Percentiles rank a stretch among this genome's conserved stretches.
Evolutionary conservation across 2,888 invertebrate genomes (phyloP).

Genomic region (Aporophyla nigra): DNA sequence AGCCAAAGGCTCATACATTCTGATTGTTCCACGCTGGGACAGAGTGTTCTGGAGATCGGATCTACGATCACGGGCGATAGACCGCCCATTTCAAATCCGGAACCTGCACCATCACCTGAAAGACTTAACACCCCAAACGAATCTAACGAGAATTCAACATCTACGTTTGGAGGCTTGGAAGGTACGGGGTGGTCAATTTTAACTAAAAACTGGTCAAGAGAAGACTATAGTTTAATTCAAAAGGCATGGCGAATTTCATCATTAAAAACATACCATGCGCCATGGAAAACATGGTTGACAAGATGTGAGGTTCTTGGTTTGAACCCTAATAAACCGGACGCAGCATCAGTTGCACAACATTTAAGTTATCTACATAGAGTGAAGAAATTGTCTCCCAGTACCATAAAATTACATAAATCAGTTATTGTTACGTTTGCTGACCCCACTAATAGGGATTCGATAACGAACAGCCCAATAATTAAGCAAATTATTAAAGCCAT

Average conservation of each 20-base stretch:
- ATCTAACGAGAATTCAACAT: background rate
- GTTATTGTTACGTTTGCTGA: slow-evolving; percentile 4
- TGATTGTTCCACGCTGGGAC: no score
- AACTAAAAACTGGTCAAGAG: background rate
- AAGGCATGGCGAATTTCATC: background rate
- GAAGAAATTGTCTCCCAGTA: slow-evolving; percentile 1
- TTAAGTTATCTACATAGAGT: slow-evolving; percentile 7
- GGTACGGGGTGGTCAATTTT: slow-evolving; percentile 1
- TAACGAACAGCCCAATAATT: background rate
- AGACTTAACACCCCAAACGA: background rate
- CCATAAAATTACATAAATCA: slow-evolving; percentile 23
- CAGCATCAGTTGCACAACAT: slow-evolving; percentile 15
- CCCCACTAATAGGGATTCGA: background rate
- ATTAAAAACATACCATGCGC: background rate
- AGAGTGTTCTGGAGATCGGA: no score
- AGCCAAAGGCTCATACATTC: background rate
- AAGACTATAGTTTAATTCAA: background rate
- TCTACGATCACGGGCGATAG: no score
- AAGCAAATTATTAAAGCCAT: slow-evolving; percentile 13
- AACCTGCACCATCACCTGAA: no score
- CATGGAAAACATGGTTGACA: slow-evolving; percentile 12
- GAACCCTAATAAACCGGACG: slow-evolving; percentile 6
- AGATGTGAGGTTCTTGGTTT: background rate
- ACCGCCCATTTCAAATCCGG: no score
- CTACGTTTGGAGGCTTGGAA: slow-evolving; percentile 18